Evolutionary conservation across 92 coral and sea anemone species (phyloP), one percentile per base, ranked within the genome.

Genomic region (Palythoa grandiflora): DNA sequence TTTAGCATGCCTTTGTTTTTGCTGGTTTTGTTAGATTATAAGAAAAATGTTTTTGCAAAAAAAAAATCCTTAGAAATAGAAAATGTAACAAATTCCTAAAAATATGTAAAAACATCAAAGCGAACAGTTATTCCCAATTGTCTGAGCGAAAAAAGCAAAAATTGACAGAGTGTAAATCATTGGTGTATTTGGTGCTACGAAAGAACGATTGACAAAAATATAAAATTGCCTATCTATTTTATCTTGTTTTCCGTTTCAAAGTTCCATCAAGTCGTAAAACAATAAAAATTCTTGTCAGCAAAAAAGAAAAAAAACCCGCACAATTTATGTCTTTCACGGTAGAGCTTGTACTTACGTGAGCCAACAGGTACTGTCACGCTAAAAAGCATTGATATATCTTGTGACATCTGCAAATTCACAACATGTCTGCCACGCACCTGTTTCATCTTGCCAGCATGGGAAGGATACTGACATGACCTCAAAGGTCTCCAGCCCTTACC

Each of bases 381-480:
- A 61, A 61, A 61, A 61, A 61, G 70, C 28, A 61, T 3, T 2
- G 70, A 61, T 61, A 16, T 61, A 3, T 61, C 70, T 61, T 61
- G 70, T 17, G 70, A 61, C 70, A 61, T 61, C 70, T 61, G 70
- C 35, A 61, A 61, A 61, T 61, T 61, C 70, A 61, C 70, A 6
- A 61, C 70, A 61, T 61, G 70, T 61, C 35, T 61, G 68, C 68
- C 68, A 60, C 16, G 68, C 3, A 60, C 68, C 68, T 60, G 68
- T 60, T 60, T 60, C 68, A 17, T 17, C 68, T 60, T 60, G 6
- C 68, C 68, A 14, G 35, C 17, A 16, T 61, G 70, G 70, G 70
- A 61, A 61, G 70, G 70, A n/a, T 61, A 61, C 70, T 61, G 70
- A 28, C 70, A 61, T 61, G 70, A 61, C 70, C 70, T 61, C 70